Conservation (phyloP, 2,797 vertebrate genomes). For the Tauraco hartlaubi region DNA sequence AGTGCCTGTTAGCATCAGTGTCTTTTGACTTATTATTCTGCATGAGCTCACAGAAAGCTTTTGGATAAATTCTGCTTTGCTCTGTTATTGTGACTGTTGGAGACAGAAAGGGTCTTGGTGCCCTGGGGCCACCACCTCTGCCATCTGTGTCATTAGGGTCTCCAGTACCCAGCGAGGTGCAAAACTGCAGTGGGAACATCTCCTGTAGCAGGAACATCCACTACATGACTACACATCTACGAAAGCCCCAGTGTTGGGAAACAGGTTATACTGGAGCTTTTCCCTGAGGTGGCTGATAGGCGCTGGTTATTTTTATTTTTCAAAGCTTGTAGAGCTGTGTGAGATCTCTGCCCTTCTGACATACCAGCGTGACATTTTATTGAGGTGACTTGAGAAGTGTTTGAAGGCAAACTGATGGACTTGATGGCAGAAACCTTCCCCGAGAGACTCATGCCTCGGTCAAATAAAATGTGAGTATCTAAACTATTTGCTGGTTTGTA, state of each 20-base stretch:
- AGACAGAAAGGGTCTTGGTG: accelerated
- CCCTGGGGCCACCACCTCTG: background rate
- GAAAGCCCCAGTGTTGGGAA: accelerated
- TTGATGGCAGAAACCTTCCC: background rate
- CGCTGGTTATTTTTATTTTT: background rate
- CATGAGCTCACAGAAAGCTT: background rate
- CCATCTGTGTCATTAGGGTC: no score
- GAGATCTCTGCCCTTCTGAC: background rate
- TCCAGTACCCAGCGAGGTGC: background rate
- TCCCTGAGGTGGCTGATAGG: accelerated
- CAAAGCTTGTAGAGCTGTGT: background rate
- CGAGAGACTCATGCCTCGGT: background rate
- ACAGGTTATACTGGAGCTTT: background rate
- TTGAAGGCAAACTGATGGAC: background rate
- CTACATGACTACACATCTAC: background rate
- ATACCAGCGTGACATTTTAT: background rate
- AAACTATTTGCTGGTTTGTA: background rate
- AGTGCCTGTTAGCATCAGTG: background rate
- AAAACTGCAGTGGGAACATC: background rate
- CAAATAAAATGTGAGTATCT: background rate
- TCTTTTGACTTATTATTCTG: background rate
- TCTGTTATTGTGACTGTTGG: background rate
- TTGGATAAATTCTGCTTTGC: background rate
- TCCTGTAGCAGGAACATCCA: background rate
- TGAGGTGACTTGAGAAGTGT: background rate